These are phyloP conservation scores for Grammomys dolichurus DNA, from an alignment of 2,113 vertebrate genomes.

Conservation along the genomic window DNA sequence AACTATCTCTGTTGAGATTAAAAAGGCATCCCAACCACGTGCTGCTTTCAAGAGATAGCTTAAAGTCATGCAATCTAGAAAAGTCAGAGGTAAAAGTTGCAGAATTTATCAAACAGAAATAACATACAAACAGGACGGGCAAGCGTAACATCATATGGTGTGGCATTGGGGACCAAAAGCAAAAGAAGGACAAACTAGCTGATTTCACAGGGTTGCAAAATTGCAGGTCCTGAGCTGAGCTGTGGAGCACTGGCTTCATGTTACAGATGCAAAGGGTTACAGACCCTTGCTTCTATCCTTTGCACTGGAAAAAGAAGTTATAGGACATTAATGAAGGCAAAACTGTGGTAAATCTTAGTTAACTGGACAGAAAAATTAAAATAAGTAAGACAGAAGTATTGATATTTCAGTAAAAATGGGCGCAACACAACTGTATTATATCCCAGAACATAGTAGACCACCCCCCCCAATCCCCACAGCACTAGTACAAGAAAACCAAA, in stretches of 20 bases:
- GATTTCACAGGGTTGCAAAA: neutral
- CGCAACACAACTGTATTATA: neutral
- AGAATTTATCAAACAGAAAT: neutral
- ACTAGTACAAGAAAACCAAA: constrained; percentile 6
- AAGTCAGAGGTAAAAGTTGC: constrained; percentile 5
- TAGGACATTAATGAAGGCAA: neutral
- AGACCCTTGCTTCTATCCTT: neutral
- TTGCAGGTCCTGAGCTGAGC: neutral
- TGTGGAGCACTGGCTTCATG: neutral
- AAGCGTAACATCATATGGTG: neutral
- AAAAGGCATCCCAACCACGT: constrained; percentile 1
- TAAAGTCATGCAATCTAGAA: neutral
- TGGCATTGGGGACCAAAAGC: neutral
- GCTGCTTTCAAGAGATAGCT: constrained; percentile 40
- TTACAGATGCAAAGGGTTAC: no score
- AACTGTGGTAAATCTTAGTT: neutral
- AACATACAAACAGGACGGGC: neutral
- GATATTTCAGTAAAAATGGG: neutral
- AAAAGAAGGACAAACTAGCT: neutral
- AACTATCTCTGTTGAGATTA: neutral
- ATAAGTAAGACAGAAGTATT: neutral
- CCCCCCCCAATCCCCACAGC: neutral
- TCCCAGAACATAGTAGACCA: neutral
- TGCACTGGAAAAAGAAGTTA: neutral
- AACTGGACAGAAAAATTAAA: neutral